Evolutionary conservation across 2,113 vertebrate genomes (phyloP), one percentile per base, ranked within the genome.

Genomic region (Melanerpes aurifrons): DNA sequence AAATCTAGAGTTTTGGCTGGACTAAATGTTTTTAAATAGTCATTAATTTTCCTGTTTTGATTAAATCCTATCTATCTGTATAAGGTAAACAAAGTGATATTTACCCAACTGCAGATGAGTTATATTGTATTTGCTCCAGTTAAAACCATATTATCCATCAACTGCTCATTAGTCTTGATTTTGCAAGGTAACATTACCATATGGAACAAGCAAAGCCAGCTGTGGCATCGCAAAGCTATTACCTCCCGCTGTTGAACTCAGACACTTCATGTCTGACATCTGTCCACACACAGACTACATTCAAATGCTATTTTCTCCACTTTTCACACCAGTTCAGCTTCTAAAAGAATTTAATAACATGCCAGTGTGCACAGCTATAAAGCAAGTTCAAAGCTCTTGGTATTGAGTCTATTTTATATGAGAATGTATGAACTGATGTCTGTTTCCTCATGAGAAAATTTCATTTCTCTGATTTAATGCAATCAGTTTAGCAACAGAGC

Each of bases 181-280:
- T 81, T 87, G 45, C 67, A 84, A 54, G 45, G 28, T 43, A 83
- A 20, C 6, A 1, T 62, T 86, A 56, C 75, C 76, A 72, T 13
- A 69, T 69, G 56, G 50, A 86, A 19, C 6, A 90, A 83, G 19
- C 4, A 6, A 95, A 87, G 56, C 50, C 63, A 84, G 56, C 56
- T 84, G 50, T 87, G 62, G 40, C 48, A n/a, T 35, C 89, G 58
- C 24, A 82, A 86, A 85, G 26, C 50, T 92, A 10, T 87, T 87
- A 79, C 76, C 81, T 92, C n/a, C 63, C 78, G 82, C 29, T 47
- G 81, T 86, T 77, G 69, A 72, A 86, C 79, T 73, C 82, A 80
- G 69, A 47, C 25, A 59, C 17, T 89, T 85, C 0, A 1, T 68
- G 45, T 86, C 53, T 87, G 62, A 62, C 69, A 68, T 71, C 68